Evolutionary conservation across 2,888 invertebrate species (phyloP).

Genomic region (Trichogramma evanescens): DNA sequence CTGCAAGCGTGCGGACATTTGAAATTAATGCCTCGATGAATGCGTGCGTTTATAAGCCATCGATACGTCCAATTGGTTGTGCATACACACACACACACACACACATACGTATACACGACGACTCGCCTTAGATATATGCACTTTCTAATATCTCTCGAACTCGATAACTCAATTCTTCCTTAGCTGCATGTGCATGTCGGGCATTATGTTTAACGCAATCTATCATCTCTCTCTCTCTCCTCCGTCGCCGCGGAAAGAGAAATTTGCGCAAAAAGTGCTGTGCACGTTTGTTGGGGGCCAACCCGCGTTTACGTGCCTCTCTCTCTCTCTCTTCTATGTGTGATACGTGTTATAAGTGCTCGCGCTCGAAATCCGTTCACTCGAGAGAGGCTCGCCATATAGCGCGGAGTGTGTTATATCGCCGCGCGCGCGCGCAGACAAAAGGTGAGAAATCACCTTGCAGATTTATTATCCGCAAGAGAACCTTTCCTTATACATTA

Average conservation of each 20-base stretch:
- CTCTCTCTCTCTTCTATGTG: too few species aligned
- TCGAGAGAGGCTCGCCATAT: too few species aligned
- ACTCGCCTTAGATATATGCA: neutral
- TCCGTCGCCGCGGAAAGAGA: neutral
- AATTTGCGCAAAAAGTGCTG: neutral
- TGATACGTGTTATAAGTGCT: too few species aligned
- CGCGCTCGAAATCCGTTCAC: too few species aligned
- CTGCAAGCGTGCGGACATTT: too few species aligned
- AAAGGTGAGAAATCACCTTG: constrained; percentile 4
- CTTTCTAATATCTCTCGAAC: constrained; percentile 8
- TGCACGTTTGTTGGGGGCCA: neutral
- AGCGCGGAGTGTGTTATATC: neutral
- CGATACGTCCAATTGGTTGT: too few species aligned
- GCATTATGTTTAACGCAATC: neutral
- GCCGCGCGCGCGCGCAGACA: neutral
- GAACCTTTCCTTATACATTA: too few species aligned
- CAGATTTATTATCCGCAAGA: constrained; percentile 8
- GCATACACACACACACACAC: too few species aligned
- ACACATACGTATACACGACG: too few species aligned
- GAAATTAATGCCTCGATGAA: too few species aligned
- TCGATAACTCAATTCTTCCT: constrained; percentile 6
- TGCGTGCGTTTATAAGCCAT: too few species aligned
- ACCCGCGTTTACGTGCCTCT: neutral
- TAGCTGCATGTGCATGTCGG: too few species aligned
- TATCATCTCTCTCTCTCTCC: neutral